These are phyloP conservation scores for Ernsta delagoae DNA, from an alignment of 2,888 invertebrate genomes.

Conservation along the genomic window DNA sequence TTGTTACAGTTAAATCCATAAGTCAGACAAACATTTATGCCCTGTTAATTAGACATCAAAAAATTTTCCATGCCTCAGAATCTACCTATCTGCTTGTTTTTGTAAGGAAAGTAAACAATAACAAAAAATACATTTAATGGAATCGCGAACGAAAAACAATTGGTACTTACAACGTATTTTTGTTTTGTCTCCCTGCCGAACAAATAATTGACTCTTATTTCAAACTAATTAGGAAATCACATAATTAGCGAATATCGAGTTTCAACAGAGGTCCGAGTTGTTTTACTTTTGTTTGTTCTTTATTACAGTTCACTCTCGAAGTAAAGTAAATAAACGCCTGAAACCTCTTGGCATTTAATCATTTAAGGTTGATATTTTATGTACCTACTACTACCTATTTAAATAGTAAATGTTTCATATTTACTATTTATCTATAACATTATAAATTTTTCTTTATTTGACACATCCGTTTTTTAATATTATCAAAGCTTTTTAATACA, in stretches of 20 bases:
- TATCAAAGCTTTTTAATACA: too few species aligned
- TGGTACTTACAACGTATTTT: neutral
- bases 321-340: neutral
- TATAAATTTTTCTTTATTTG: too few species aligned
- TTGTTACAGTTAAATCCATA: too few species aligned
- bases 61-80: too few species aligned
- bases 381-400: too few species aligned
- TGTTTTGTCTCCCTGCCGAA: neutral
- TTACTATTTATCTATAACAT: too few species aligned
- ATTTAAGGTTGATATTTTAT: too few species aligned
- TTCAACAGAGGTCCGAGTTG: conserved; percentile 31
- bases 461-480: too few species aligned
- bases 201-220: conserved; percentile 3
- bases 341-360: neutral
- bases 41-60: too few species aligned
- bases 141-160: neutral
- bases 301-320: neutral
- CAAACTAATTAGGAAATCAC: conserved; percentile 27
- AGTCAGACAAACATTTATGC: too few species aligned
- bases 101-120: neutral
- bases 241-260: conserved; percentile 39
- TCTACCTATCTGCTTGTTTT: too few species aligned
- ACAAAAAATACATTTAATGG: neutral
- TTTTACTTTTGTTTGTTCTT: conserved; percentile 18
- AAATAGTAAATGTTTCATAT: too few species aligned